These are phyloP conservation scores for Pteropus rufus DNA, from an alignment of 2,797 vertebrate genomes.

Conservation along the genomic window DNA sequence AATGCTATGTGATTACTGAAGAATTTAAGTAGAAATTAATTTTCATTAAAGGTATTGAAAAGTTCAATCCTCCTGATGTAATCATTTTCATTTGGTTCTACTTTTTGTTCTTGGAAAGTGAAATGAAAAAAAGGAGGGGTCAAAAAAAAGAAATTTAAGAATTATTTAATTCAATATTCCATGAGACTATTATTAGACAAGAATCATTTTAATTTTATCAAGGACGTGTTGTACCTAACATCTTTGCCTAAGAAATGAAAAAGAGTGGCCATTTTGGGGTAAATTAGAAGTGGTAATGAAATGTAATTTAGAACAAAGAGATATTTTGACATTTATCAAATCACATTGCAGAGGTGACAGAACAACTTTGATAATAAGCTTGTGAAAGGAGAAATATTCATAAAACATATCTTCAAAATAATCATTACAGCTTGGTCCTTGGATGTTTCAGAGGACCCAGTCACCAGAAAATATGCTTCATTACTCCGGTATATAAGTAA, in stretches of 20 bases:
- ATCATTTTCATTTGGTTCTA: not conserved
- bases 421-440: not conserved
- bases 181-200: not conserved
- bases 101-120: not conserved
- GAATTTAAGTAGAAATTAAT: constrained; percentile 49
- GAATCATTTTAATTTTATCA: constrained; percentile 16
- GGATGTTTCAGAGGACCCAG: not conserved
- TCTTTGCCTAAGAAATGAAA: not conserved
- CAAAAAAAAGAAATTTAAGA: not conserved
- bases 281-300: not conserved
- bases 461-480: not conserved
- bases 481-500: not conserved
- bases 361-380: not conserved
- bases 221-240: not conserved
- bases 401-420: not conserved
- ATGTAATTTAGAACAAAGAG: not conserved
- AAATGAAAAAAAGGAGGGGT: not conserved
- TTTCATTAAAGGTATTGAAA: constrained; percentile 38
- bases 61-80: not conserved
- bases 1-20: constrained; percentile 21
- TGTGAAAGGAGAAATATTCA: not conserved
- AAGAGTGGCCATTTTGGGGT: not conserved
- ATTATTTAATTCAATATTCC: constrained; percentile 7
- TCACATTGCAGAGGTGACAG: not conserved
- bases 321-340: constrained; percentile 9